phyloP scores from a whole-genome alignment of 2,797 vertebrate genomes.

The Acanthurus leucopareius region DNA sequence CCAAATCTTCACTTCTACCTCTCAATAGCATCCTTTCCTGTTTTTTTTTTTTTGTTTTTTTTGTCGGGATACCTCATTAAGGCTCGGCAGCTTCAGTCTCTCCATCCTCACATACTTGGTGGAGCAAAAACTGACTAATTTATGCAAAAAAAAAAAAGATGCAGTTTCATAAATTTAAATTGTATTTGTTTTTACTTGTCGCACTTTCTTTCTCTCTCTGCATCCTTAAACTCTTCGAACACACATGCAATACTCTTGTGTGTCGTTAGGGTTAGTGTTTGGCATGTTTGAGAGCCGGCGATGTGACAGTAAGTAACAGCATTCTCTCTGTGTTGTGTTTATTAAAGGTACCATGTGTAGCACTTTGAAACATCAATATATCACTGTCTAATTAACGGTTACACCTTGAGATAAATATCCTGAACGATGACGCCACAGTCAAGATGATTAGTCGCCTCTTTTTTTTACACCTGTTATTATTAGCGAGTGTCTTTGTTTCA shows the following conservation, averaged over 20 bases:
- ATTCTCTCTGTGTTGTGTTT: neutral
- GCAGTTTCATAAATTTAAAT: slow-evolving; percentile 36
- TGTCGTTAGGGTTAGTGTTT: neutral
- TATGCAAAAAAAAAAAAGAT: slow-evolving; percentile 16
- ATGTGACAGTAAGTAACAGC: neutral
- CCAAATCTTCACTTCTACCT: slow-evolving; percentile 53
- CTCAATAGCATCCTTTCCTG: slow-evolving; percentile 58
- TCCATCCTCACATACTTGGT: slow-evolving; percentile 38
- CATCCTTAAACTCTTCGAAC: neutral
- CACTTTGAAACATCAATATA: slow-evolving; percentile 29
- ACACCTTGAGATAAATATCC: slow-evolving; percentile 55
- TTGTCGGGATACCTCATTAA: slow-evolving; percentile 62
- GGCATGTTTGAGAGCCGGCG: neutral
- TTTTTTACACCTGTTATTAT: neutral
- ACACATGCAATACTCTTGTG: neutral
- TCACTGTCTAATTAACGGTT: slow-evolving; percentile 56
- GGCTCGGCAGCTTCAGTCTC: slow-evolving; percentile 41
- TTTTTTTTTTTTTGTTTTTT: slow-evolving; percentile 42
- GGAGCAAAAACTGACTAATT: slow-evolving; percentile 43
- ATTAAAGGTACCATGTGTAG: slow-evolving; percentile 25
- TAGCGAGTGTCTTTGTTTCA: slow-evolving; percentile 5
- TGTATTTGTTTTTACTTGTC: slow-evolving; percentile 36
- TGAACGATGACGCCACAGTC: slow-evolving; percentile 46
- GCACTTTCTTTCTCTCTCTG: slow-evolving; percentile 5
- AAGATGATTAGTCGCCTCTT: slow-evolving; percentile 40